Base-by-base conservation (phyloP, 2,888 invertebrate genomes). In the Philereme transversata region DNA sequence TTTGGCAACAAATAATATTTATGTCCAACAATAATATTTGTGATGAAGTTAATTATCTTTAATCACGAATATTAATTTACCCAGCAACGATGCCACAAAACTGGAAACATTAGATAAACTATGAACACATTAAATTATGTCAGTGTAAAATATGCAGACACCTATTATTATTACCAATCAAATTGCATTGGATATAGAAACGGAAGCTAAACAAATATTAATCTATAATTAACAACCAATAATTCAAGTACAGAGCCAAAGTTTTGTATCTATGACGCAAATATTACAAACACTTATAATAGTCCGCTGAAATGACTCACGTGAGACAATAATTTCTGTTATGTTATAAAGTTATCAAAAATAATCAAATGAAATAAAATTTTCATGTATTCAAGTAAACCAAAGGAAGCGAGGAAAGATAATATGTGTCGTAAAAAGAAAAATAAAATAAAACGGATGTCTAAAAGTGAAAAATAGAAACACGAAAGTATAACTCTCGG, bases 31-130 rank as follows among this genome's bases (percentile, higher is more conserved):
- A 47, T 40, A 40, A 40, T 44, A 59, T 51, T 9, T 47, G 7
- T 49, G 47, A 45, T 56, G 41, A 47, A 50, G 4, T 35, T 51
- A 34, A 40, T 22, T 56, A 51, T 49, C 46, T 45, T 58, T 52
- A 47, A 46, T 65, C 64, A 57, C 52, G 51, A 51, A 62, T 67
- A 45, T 58, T 59, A 51, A 49, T 56, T 67, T 64, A 45, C 51
- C 67, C 64, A 58, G 68, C 65, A 67, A 76, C 81, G 82, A 78
- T 87, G 87, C 81, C 84, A 81, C 83, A 84, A 81, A 79, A 79
- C 70, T 53, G 11, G 68, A 70, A 72, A 67, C 66, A 49, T 71
- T 67, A 62, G 2, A 40, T 6, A 6, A 40, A 6, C 60, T 63
- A 63, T 68, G 61, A 65, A 57, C 51, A 51, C 8, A 5, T 22